These are phyloP conservation scores for human DNA, from an alignment of 2,113 vertebrate species.

Conservation along the genomic window GRCh38 chr12:128637001-128637500, in stretches of 20 bases:
- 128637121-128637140: not conserved
- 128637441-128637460: not conserved
- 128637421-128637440: not conserved
- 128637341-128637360: not conserved
- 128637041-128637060: fast-evolving
- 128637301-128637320: fast-evolving
- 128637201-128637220: no score
- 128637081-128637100: not conserved
- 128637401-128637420: not conserved
- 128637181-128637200: not conserved
- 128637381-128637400: not conserved
- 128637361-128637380: not conserved
- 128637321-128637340: fast-evolving
- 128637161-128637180: no score
- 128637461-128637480: not conserved
- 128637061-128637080: fast-evolving
- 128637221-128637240: fast-evolving
- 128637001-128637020: fast-evolving
- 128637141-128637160: no score
- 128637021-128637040: no score
- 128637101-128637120: fast-evolving
- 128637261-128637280: fast-evolving
- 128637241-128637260: fast-evolving
- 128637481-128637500: not conserved
- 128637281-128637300: no score